A percentile compares a stretch with the other conserved stretches of the same genome.
Evolutionary conservation across 1,140 invertebrate genomes (phyloP).

Genomic region (Brachionus koreanus): DNA sequence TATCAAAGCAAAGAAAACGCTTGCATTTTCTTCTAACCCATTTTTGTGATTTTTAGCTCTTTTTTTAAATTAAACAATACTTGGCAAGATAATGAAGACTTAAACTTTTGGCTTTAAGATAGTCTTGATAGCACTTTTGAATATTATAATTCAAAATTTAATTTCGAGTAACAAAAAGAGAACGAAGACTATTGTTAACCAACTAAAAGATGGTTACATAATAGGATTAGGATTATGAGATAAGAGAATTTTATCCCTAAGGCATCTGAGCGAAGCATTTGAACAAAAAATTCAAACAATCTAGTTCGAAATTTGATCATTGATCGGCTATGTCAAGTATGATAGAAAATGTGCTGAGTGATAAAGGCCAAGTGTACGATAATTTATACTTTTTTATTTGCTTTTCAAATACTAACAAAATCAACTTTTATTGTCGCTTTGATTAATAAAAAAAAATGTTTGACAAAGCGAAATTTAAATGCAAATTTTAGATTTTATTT

Average conservation of each 20-base stretch:
- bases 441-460: not conserved
- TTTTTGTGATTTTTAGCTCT: not conserved
- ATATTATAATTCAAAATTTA: not conserved
- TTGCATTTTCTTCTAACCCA: not conserved
- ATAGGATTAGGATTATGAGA: not conserved
- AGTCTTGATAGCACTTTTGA: not conserved
- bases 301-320: constrained; percentile 2
- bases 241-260: not conserved
- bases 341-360: not conserved
- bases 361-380: not conserved
- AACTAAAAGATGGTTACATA: not conserved
- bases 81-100: not conserved
- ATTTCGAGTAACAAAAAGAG: not conserved
- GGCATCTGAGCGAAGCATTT: not conserved
- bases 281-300: not conserved
- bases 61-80: not conserved
- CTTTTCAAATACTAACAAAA: not conserved
- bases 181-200: not conserved
- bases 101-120: not conserved
- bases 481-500: constrained; percentile 3
- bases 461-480: constrained; percentile 1
- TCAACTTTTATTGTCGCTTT: not conserved
- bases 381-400: not conserved
- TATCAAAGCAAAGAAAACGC: not conserved
- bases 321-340: not conserved